Base-by-base conservation (phyloP, 2,797 vertebrate species). In the Micrastur ruficollis region DNA sequence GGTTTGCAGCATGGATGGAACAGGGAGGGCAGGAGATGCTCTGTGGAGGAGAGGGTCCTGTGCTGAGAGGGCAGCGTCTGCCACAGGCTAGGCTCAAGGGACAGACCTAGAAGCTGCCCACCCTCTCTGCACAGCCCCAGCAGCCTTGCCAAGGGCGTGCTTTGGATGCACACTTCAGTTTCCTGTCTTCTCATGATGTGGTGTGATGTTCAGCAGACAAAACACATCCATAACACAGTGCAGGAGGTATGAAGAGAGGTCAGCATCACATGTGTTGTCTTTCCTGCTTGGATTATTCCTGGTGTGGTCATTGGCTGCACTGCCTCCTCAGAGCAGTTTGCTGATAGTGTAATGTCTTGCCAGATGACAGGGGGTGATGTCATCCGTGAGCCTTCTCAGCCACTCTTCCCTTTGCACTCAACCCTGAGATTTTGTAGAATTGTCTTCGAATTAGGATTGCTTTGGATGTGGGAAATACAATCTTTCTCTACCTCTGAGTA, bases 201-300 rank as follows among this genome's bases (percentile, higher is more conserved):
- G 11, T 14, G n/a, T 22, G 63, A 15, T 18, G 15, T 25, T 50
- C 50, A 23, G 56, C 34, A 22, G 44, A 19, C 15, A 42, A 25
- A 70, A 21, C 3, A 5, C 2, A 3, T 12, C 31, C 27, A 11
- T 22, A 19, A 16, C 13, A 5, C 2, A 2, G 40, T 4, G 27
- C 9, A 8, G 32, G 19, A 66, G 47, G 62, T 25, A 3, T 42
- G 21, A 34, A 56, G 56, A 58, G 74, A 63, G 31, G 46, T 42
- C 52, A 38, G 40, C 50, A 14, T 32, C 31, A 3, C 1, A 34
- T 14, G 1, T 22, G 70, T 13, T 5, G 0, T 40, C 36, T 34
- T 36, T n/a, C 58, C 72, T 15, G 25, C 81, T 32, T 36, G 46
- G 42, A 14, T 40, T 31, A 0, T 68, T 59, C 46, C 75, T 59